These are phyloP conservation scores for Pangasius sanitwongsei DNA, from an alignment of 2,797 vertebrate species.

Conservation along the genomic window DNA sequence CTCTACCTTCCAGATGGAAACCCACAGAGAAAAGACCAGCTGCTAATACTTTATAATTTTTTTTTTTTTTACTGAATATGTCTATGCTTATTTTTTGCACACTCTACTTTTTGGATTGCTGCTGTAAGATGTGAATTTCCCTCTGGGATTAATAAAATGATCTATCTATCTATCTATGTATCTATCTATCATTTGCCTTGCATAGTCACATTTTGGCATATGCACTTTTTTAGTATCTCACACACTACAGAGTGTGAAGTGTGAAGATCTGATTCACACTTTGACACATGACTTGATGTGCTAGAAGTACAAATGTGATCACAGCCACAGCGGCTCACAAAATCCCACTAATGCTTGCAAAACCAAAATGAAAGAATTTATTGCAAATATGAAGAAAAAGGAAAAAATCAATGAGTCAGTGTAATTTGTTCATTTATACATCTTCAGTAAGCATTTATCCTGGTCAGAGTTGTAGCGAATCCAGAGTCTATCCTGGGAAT, in stretches of 20 bases:
- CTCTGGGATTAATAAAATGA: not conserved
- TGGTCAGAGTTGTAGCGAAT: not conserved
- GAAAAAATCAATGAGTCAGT: not conserved
- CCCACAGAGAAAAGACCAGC: too few species aligned
- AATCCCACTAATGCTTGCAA: not conserved
- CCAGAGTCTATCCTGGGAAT: not conserved
- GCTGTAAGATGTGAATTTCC: not conserved
- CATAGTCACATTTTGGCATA: slow-evolving; percentile 3
- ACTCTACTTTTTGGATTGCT: too few species aligned
- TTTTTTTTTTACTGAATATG: too few species aligned
- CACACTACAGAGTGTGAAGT: not conserved
- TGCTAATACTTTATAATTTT: too few species aligned
- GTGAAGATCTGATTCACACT: slow-evolving; percentile 8
- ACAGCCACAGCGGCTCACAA: not conserved
- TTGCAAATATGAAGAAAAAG: not conserved
- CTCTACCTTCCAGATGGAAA: too few species aligned
- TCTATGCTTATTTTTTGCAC: too few species aligned
- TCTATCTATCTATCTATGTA: not conserved
- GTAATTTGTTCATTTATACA: not conserved
- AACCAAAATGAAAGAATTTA: not conserved
- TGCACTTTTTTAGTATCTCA: not conserved
- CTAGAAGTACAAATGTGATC: slow-evolving; percentile 5
- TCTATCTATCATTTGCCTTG: not conserved
- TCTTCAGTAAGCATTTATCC: not conserved
- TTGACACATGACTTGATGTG: slow-evolving; percentile 26